A percentile compares a stretch with the other conserved stretches of the same genome.
Evolutionary conservation across 2,113 vertebrate species (phyloP).

Genomic region (Tapirus terrestris): DNA sequence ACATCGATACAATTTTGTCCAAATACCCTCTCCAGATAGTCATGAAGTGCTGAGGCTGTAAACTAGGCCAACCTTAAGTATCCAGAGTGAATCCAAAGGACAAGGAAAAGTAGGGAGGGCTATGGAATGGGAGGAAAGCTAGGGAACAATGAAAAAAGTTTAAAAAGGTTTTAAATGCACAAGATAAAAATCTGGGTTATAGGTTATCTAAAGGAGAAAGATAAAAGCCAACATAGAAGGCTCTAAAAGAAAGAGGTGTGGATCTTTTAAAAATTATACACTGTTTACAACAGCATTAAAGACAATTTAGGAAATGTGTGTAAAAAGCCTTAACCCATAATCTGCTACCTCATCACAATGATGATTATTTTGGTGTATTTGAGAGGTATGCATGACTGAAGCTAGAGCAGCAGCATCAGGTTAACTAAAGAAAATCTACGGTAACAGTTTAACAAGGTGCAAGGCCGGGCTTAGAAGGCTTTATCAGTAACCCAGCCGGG

Average conservation of each 20-base stretch:
- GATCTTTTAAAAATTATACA: neutral
- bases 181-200: neutral
- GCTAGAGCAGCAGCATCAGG: neutral
- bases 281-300: neutral
- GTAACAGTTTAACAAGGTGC: slow-evolving; percentile 43
- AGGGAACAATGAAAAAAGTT: neutral
- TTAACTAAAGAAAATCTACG: neutral
- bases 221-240: slow-evolving; percentile 12
- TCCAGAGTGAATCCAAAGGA: slow-evolving; percentile 5
- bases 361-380: neutral
- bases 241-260: neutral
- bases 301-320: neutral
- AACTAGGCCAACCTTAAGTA: neutral
- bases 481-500: neutral
- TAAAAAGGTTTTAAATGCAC: neutral
- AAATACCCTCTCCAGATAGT: neutral
- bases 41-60: neutral
- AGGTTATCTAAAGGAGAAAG: neutral
- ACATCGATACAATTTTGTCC: neutral
- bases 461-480: neutral
- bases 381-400: neutral
- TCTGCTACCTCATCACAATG: neutral
- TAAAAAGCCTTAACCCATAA: neutral
- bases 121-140: neutral
- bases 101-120: neutral